Conservation (phyloP, 2,113 vertebrate species). For the Mustelus asterias region DNA sequence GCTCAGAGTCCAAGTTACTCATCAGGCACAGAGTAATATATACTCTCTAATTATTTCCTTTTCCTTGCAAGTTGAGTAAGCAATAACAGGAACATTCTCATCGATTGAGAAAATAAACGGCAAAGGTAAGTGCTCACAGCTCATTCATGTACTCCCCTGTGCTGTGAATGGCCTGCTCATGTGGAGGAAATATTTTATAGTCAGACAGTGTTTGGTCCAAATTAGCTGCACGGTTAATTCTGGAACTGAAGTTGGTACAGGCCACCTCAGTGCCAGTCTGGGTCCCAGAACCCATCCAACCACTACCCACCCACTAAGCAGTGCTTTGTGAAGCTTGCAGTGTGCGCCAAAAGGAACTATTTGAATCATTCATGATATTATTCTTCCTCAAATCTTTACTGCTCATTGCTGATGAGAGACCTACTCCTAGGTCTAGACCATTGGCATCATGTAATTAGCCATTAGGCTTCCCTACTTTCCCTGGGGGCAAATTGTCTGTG, state of each 20-base stretch:
- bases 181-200: neutral
- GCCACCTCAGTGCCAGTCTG: neutral
- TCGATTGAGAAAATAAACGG: constrained; percentile 22
- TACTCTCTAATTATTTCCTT: constrained; percentile 26
- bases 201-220: neutral
- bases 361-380: neutral
- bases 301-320: neutral
- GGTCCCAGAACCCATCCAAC: neutral
- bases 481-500: neutral
- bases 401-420: neutral
- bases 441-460: neutral
- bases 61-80: neutral
- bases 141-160: neutral
- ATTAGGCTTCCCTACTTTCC: neutral
- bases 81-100: constrained; percentile 24
- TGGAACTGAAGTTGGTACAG: neutral
- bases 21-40: neutral
- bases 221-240: neutral
- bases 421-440: neutral
- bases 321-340: neutral
- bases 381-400: neutral
- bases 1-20: neutral
- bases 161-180: neutral
- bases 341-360: neutral
- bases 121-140: neutral